Evolutionary conservation across 2,113 vertebrate genomes (phyloP).

Genomic region (Ahaetulla prasina): DNA sequence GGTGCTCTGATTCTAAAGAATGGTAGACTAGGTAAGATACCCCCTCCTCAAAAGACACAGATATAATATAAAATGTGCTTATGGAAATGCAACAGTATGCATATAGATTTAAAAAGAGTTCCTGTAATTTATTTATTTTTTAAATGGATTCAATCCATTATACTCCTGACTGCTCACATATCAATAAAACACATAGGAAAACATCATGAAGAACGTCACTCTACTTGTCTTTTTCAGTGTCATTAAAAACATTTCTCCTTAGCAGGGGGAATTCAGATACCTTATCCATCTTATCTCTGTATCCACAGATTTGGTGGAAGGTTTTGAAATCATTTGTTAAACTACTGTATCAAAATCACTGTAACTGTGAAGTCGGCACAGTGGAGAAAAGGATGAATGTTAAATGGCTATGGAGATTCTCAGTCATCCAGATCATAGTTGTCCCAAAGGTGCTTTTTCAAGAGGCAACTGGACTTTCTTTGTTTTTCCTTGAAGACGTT

Average conservation of each 20-base stretch:
- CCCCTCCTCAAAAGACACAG: neutral
- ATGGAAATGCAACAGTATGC: neutral
- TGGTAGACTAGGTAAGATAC: neutral
- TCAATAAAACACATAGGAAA: neutral
- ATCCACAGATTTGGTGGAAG: neutral
- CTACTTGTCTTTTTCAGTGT: neutral
- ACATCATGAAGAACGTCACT: neutral
- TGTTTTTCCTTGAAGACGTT: too few relatives aligned
- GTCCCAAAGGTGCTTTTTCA: too few relatives aligned
- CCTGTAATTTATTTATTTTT: neutral
- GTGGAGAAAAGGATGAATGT: neutral
- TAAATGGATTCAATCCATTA: neutral
- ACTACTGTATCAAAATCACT: neutral
- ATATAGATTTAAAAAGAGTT: neutral
- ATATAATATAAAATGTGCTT: neutral
- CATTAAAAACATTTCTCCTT: neutral
- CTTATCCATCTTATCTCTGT: neutral
- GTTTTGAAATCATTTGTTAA: neutral
- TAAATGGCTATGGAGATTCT: too few relatives aligned
- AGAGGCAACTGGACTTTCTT: too few relatives aligned
- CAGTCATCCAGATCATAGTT: too few relatives aligned
- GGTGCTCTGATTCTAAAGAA: neutral
- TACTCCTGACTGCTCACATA: neutral
- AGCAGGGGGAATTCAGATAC: neutral
- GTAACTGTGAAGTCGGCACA: neutral